Base-by-base conservation (phyloP, 2,888 invertebrate species). In the Oligia strigilis region DNA sequence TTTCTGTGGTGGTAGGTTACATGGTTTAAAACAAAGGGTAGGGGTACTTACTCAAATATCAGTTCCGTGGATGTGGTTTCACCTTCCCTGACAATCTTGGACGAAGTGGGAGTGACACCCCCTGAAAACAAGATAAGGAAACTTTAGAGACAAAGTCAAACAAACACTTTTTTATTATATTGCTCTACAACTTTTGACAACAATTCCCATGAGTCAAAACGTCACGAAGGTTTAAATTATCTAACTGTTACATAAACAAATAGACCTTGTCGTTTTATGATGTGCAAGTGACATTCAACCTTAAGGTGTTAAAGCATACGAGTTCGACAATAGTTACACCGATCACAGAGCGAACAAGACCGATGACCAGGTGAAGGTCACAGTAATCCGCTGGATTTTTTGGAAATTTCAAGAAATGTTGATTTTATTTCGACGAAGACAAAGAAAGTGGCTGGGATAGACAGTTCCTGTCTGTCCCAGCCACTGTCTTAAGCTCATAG, bases 1-100 rank as follows among this genome's bases (percentile, higher is more conserved):
- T 23, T 58, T 58, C 4, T 11, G 14, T 55, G 8, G 55, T 19
- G 55, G 19, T 55, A 19, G 55, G 2, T 19, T 19, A n/a, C n/a
- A 2, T 29, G 29, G 62, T 29, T 29, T 1, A 62, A 62, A 29
- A 14, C 14, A 62, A 62, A 62, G 5, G 13, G 29, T 5, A 14
- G 29, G 29, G 1, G 29, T 29, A 94, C 95, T 95, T 64, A 95
- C 95, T 93, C 92, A 71, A 92, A 92, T 43, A 93, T 83, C 29
- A 93, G 81, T 71, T 92, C 92, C 11, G 93, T 89, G 1, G 93
- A 87, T 29, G 90, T 90, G 0, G 91, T 77, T 36, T 91, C 92
- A 36, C 88, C 89, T 79, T 89, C 86, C 65, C 81, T 83, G 64
- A 23, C 88, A 36, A 91, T 85, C 85, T 92, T 93, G 43, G 94